Base-by-base conservation (phyloP, 2,888 invertebrate genomes). In the Dryocosmus kuriphilus region DNA sequence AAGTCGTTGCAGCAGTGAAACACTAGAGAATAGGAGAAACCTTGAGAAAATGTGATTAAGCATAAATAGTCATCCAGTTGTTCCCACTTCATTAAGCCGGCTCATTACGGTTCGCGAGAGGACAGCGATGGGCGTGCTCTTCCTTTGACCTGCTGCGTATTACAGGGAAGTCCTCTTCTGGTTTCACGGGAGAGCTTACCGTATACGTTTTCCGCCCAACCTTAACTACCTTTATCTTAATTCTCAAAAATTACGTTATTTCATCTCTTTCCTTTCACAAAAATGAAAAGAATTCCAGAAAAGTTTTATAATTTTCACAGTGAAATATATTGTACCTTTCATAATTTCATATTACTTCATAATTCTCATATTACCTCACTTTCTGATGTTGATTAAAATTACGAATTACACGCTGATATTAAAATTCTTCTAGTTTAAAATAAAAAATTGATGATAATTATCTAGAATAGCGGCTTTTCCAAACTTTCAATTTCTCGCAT, bases 51-150 rank as follows among this genome's bases (percentile, higher is more conserved):
- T 38, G 75, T 65, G 73, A 77, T 71, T 73, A 75, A 63, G 80
- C 80, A 79, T 78, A 80, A 83, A 83, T 78, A 78, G 78, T 81
- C 77, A 77, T 78, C 78, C 80, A 82, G 80, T 82, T 78, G 79
- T 79, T 77, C 75, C 46, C 51, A 76, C 80, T 78, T 82, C 83
- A 82, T 82, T 83, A 80, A 77, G 76, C 78, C 79, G 35, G 74
- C 76, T 80, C 80, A 75, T 80, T 81, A 78, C 79, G 75, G 61
- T 75, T 79, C 74, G 27, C 62, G 55, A 67, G 75, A 38, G 76
- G 74, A 75, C 75, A 78, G 74, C n/a, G 30, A 51, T 55, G 55
- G 76, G 74, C 41, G 60, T 79, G 74, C 75, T 77, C 71, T 75
- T 79, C 38, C 75, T 76, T 61, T 77, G 75, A 78, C 80, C 76